Base-by-base conservation (phyloP, 1,140 invertebrate genomes). In the Zaprionus camerounensis region DNA sequence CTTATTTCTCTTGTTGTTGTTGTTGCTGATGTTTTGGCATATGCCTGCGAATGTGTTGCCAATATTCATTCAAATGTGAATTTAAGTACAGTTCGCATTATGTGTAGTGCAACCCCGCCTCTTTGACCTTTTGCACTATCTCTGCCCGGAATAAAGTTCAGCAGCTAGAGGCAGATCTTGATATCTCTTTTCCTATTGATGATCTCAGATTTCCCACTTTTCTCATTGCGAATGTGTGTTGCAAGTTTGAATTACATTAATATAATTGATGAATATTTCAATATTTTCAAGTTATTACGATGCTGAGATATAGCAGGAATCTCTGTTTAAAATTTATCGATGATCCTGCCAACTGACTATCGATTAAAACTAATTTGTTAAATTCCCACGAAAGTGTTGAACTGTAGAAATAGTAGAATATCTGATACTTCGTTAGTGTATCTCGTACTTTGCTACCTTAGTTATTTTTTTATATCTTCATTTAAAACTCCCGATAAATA, bases 51-150 rank as follows among this genome's bases (percentile, higher is more conserved):
- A 65, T 55, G 63, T 55, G 49, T 26, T 34, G 49, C 17, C 63
- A 65, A 65, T 65, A 41, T 34, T 36, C 49, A 28, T 46, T 62
- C 24, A 62, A 62, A 62, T 62, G 20, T 9, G 24, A 62, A n/a
- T 46, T 51, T 51, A 51, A 51, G 46, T 51, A 51, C 46, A 51
- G 46, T 51, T 51, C 20, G 46, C 46, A 51, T 51, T 51, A 51
- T 51, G 46, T 51, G 20, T 17, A 49, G 15, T n/a, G 11, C 46
- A 24, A 13, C 46, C 22, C 46, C 26, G 24, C 15, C 3, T 13
- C 36, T 59, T 9, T 46, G 41, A 46, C 41, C 22, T 22, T 36
- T 34, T 20, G 55, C 20, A 11, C 20, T 20, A 20, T 22, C 46
- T 24, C 17, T 51, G 20, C 20, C 0, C 2, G 41, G n/a, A 2